Base-by-base conservation (phyloP, 2,888 invertebrate genomes). In the Rhagophthalmus giganteus region DNA sequence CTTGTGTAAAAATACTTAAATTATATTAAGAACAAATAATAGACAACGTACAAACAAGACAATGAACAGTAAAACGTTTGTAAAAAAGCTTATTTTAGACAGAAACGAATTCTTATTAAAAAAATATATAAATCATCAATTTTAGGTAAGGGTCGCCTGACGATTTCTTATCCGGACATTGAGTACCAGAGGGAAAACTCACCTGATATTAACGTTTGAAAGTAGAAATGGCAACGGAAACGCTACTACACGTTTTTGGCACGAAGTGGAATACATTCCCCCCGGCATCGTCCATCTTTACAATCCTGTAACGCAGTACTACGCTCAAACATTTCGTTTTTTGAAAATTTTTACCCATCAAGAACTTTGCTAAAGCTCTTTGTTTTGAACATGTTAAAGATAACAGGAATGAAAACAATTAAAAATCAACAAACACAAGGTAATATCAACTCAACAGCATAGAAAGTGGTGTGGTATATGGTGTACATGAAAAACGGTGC, bases 211-310 rank as follows among this genome's bases (percentile, higher is more conserved):
- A 47, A 51, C 33, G 45, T 58, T 56, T 58, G 57, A 52, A 57
- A 55, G 58, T 52, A 47, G 60, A 44, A 55, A 55, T 42, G 55
- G 50, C 51, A 41, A 58, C 54, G 64, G 61, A 60, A 63, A 62
- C 62, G 70, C 61, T 64, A 74, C 69, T 77, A 80, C 72, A 78
- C 76, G 74, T 78, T 79, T 77, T 79, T 79, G 72, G 78, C 76
- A 71, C 79, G 79, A 68, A 81, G 77, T 71, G 81, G 81, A 74
- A 80, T 79, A 76, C 80, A 80, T 76, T 80, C 80, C 73, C 80
- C 80, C 69, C 76, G 78, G 70, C 80, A 79, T 75, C 69, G 60
- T 64, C 70, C 68, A 60, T 64, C 60, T 64, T 68, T 72, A 70
- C 66, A 69, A 62, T 71, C 74, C 75, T 74, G 74, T 65, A 74